phyloP scores from a whole-genome alignment of 2,888 invertebrate genomes.

The Thumatha senex region DNA sequence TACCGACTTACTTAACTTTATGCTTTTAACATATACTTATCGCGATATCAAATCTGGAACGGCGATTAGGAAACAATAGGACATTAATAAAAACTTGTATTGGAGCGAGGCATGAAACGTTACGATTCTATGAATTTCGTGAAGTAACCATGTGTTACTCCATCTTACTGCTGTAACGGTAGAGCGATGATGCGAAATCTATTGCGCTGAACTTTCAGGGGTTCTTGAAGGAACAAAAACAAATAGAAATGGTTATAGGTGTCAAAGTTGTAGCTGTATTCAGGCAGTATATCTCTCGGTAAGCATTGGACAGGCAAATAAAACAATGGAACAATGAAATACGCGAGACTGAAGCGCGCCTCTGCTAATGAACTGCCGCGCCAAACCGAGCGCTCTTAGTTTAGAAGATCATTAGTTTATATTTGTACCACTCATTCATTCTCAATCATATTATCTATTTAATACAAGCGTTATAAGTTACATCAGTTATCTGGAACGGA shows the following conservation, averaged over 20 bases:
- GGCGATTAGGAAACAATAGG: slow-evolving; percentile 78
- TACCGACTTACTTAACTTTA: slow-evolving; percentile 65
- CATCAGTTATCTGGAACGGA: background rate
- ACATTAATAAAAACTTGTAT: slow-evolving; percentile 72
- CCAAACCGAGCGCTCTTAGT: slow-evolving; percentile 47
- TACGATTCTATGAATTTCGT: slow-evolving; percentile 58
- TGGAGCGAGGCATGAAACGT: slow-evolving; percentile 68
- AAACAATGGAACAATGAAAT: slow-evolving; percentile 71
- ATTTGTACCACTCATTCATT: slow-evolving; percentile 1
- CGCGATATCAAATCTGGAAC: slow-evolving; percentile 69
- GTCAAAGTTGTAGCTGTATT: slow-evolving; percentile 38
- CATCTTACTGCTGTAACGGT: slow-evolving; percentile 9
- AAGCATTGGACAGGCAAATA: slow-evolving; percentile 60
- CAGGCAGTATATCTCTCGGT: slow-evolving; percentile 58
- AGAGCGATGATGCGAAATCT: slow-evolving; percentile 18
- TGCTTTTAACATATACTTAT: slow-evolving; percentile 75
- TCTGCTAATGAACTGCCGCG: slow-evolving; percentile 61
- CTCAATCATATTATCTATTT: background rate
- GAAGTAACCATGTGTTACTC: slow-evolving; percentile 14
- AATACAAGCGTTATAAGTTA: background rate
- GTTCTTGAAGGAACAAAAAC: slow-evolving; percentile 30
- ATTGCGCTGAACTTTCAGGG: slow-evolving; percentile 17
- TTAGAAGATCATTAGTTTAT: slow-evolving; percentile 42
- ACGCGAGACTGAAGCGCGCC: slow-evolving; percentile 58
- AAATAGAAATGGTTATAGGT: slow-evolving; percentile 48